These are phyloP conservation scores for Helleia helle DNA, from an alignment of 2,888 invertebrate species.

Conservation along the genomic window DNA sequence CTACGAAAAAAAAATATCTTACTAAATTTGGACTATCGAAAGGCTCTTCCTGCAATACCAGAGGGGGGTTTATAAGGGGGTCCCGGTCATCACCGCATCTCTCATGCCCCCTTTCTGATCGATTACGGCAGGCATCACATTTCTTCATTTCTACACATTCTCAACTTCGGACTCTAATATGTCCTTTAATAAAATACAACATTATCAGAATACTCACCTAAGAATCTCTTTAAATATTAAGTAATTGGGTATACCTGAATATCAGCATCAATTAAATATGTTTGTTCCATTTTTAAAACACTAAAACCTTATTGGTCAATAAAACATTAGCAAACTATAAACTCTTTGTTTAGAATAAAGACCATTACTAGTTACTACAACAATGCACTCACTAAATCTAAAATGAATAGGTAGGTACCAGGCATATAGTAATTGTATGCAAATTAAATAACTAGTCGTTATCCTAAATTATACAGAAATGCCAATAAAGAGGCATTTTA, in stretches of 20 bases:
- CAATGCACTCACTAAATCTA: constrained; percentile 23
- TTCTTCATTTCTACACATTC: constrained; percentile 70
- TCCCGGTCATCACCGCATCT: constrained; percentile 40
- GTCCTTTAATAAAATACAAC: constrained; percentile 33
- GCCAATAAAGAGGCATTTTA: constrained; percentile 29
- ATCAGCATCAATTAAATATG: constrained; percentile 44
- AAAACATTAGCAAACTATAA: background rate
- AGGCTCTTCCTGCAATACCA: constrained; percentile 49
- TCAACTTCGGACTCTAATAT: constrained; percentile 55
- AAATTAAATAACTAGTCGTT: constrained; percentile 53
- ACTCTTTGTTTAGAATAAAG: constrained; percentile 16
- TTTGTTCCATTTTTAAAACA: constrained; percentile 35
- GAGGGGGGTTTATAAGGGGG: constrained; percentile 50
- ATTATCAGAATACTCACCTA: too few species aligned
- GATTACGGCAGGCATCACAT: constrained; percentile 53
- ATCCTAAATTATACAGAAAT: constrained; percentile 45
- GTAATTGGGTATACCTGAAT: constrained; percentile 42
- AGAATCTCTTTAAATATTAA: too few species aligned
- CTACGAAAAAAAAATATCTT: constrained; percentile 39
- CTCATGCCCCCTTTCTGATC: constrained; percentile 45
- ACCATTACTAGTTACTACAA: constrained; percentile 17
- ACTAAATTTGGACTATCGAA: constrained; percentile 52
- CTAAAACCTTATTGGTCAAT: background rate
- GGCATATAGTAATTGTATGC: constrained; percentile 57
- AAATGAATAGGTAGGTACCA: constrained; percentile 33